phyloP scores from a whole-genome alignment of 2,797 vertebrate species.

The Sternotherus odoratus region DNA sequence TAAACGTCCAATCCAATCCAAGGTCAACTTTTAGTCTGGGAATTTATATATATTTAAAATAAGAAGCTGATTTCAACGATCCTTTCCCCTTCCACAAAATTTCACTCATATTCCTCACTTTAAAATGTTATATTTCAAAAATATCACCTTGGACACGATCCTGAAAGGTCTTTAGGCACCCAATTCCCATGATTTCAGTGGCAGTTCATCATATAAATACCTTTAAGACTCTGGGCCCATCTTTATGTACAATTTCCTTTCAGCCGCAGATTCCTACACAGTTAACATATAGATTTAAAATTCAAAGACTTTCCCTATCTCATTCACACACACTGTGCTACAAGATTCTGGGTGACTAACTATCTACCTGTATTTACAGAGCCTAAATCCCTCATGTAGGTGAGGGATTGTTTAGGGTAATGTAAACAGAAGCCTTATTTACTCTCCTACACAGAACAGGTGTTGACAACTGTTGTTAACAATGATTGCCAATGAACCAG shows the following conservation, averaged over 20 bases:
- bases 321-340: background rate
- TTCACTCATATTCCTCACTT: background rate
- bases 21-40: background rate
- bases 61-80: background rate
- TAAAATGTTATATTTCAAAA: background rate
- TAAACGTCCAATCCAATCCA: background rate
- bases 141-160: background rate
- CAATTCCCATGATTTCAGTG: background rate
- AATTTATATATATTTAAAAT: background rate
- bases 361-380: background rate
- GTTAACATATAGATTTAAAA: slow-evolving; percentile 59
- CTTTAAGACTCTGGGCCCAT: background rate
- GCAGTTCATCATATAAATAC: background rate
- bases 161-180: background rate
- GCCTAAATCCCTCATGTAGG: background rate
- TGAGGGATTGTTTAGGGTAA: slow-evolving; percentile 40
- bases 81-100: background rate
- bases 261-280: slow-evolving; percentile 18
- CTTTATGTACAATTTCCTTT: background rate
- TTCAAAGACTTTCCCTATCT: slow-evolving; percentile 44
- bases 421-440: background rate
- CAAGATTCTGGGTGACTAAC: background rate
- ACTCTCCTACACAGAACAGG: background rate
- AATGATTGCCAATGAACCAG: background rate
- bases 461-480: background rate